A percentile compares a stretch with the other conserved stretches of the same genome.
Evolutionary conservation across 2,888 invertebrate species (phyloP).

Genomic region (Siphlonurus alternatus): DNA sequence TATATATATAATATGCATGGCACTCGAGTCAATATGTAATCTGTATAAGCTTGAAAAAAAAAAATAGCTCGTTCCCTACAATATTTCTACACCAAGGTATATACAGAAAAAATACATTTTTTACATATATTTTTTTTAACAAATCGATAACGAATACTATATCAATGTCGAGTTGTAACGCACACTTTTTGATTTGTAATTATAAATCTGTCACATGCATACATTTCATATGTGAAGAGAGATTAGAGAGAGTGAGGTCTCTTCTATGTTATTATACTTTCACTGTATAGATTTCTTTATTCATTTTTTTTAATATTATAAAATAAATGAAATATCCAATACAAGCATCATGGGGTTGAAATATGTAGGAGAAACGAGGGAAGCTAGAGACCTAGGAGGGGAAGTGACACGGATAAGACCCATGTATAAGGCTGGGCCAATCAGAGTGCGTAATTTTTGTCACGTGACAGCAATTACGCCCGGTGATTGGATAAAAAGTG

Average conservation of each 20-base stretch:
- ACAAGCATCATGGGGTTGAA: no score
- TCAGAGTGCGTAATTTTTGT: no score
- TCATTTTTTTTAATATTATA: no score
- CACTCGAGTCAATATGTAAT: background rate
- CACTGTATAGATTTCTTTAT: no score
- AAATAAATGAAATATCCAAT: no score
- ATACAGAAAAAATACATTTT: background rate
- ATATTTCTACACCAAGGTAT: background rate
- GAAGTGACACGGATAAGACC: no score
- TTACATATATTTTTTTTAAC: background rate
- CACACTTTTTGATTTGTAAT: background rate
- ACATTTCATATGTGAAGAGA: background rate
- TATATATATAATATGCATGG: background rate
- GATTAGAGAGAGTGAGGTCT: background rate
- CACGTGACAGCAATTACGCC: no score
- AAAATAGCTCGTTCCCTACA: no score
- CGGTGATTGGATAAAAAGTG: no score
- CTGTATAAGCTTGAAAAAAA: background rate
- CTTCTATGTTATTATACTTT: no score
- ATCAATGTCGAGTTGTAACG: background rate
- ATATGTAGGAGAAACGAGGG: background rate
- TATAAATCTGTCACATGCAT: slow-evolving; percentile 3
- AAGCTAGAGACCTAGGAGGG: no score
- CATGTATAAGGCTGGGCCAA: no score
- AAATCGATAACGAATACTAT: background rate